A percentile compares a stretch with the other conserved stretches of the same genome.
phyloP scores from a whole-genome alignment of 2,113 vertebrate genomes.

The Malurus elegans region DNA sequence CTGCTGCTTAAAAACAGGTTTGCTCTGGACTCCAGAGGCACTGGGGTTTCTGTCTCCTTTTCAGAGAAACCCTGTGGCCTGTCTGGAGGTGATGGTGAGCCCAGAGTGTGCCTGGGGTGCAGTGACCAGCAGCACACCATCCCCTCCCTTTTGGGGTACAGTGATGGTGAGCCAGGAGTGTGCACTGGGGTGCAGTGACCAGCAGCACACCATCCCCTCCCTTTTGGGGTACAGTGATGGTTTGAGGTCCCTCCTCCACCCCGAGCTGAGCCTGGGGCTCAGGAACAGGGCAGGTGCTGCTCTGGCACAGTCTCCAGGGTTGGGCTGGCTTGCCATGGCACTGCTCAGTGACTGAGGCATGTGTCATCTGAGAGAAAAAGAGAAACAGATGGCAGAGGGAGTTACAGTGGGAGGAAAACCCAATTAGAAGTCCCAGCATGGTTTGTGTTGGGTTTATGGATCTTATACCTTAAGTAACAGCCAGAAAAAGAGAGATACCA shows the following conservation, averaged over 20 bases:
- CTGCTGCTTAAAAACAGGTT: neutral
- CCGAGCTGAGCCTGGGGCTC: neutral
- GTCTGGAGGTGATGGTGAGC: neutral
- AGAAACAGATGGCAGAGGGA: conserved; percentile 68
- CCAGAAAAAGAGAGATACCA: conserved; percentile 47
- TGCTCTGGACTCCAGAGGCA: neutral
- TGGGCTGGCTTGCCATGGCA: conserved; percentile 20
- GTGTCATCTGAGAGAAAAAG: conserved; percentile 48
- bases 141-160: no score
- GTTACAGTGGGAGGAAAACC: conserved; percentile 72
- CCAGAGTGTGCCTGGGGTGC: neutral
- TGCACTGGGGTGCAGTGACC: neutral
- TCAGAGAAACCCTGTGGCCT: neutral
- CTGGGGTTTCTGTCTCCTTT: neutral
- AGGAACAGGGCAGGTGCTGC: neutral
- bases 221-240: neutral
- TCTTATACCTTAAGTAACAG: conserved; percentile 59
- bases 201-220: no score
- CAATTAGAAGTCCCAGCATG: conserved; percentile 69
- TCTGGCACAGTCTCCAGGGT: neutral
- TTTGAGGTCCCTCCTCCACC: neutral
- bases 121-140: neutral
- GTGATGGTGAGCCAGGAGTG: neutral
- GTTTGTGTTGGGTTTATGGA: conserved; percentile 63
- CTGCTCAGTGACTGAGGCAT: conserved; percentile 59